Conservation (phyloP, 2,797 vertebrate genomes). For the Scomberomorus guttatus region DNA sequence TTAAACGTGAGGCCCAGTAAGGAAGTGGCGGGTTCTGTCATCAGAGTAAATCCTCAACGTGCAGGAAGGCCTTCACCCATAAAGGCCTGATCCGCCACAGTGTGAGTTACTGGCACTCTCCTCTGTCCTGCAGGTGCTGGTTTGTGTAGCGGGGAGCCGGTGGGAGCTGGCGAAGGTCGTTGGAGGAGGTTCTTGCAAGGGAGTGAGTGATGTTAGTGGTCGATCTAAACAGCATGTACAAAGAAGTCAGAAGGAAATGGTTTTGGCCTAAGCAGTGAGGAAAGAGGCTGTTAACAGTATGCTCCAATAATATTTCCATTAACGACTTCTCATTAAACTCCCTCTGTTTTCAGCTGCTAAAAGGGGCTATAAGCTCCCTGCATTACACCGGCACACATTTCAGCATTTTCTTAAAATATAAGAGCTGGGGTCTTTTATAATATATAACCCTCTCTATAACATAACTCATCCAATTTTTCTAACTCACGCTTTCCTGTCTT, state of each 20-base stretch:
- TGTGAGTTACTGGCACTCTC: conserved; percentile 67
- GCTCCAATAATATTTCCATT: conserved; percentile 73
- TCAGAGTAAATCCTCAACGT: conserved; percentile 63
- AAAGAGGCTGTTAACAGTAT: conserved; percentile 68
- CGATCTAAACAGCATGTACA: conserved; percentile 45
- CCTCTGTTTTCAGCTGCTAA: conserved; percentile 57
- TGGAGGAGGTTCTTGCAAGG: conserved; percentile 12
- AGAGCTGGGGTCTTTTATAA: conserved; percentile 43
- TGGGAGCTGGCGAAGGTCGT: conserved; percentile 29
- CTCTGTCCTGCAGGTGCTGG: conserved; percentile 69
- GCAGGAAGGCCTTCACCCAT: conserved; percentile 56
- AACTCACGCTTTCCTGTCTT: conserved; percentile 40
- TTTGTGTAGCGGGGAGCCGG: conserved; percentile 28
- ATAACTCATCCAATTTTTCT: conserved; percentile 51
- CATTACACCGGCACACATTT: conserved; percentile 35
- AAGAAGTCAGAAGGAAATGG: conserved; percentile 63
- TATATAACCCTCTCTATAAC: conserved; percentile 40
- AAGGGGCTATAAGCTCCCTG: conserved; percentile 49
- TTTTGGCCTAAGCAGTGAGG: conserved; percentile 62
- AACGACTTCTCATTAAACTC: conserved; percentile 70
- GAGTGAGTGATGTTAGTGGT: conserved; percentile 47
- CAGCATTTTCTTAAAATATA: conserved; percentile 50
- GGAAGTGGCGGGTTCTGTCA: conserved; percentile 57
- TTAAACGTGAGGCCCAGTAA: conserved; percentile 65
- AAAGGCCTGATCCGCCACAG: conserved; percentile 55